Percentiles rank a stretch among this genome's conserved stretches.
phyloP scores from a whole-genome alignment of 2,797 vertebrate genomes.

The Lutjanus campechanus region DNA sequence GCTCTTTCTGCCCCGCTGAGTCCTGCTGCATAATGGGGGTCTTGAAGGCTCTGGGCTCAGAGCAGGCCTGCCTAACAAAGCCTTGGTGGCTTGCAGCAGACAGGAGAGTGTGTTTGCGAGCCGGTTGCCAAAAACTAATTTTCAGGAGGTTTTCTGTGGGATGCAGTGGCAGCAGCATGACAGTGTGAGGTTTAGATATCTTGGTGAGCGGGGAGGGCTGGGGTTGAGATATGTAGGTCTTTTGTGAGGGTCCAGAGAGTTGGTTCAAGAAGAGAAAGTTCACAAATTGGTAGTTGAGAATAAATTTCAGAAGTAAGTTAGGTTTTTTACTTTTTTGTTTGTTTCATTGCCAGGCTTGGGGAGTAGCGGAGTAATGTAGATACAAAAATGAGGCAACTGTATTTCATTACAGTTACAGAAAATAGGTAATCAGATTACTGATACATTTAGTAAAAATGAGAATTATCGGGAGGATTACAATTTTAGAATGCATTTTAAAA shows the following conservation, averaged over 20 bases:
- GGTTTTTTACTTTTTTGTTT: slow-evolving; percentile 45
- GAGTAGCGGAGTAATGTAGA: too few relatives aligned
- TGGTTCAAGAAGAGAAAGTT: slow-evolving; percentile 73
- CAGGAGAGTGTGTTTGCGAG: slow-evolving; percentile 87
- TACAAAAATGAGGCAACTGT: too few relatives aligned
- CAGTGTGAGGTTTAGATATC: slow-evolving; percentile 87
- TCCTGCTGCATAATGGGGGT: slow-evolving; percentile 89
- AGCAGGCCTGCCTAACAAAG: slow-evolving; percentile 89
- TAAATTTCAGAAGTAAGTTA: slow-evolving; percentile 63
- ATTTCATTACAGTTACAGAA: too few relatives aligned
- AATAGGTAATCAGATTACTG: too few relatives aligned
- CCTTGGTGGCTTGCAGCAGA: slow-evolving; percentile 88
- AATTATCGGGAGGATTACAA: too few relatives aligned
- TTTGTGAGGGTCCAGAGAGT: slow-evolving; percentile 79
- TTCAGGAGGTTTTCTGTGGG: slow-evolving; percentile 85
- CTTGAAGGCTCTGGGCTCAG: slow-evolving; percentile 88
- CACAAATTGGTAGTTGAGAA: slow-evolving; percentile 76
- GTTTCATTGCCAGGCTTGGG: slow-evolving; percentile 9
- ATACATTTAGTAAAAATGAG: too few relatives aligned
- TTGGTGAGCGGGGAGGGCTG: slow-evolving; percentile 66
- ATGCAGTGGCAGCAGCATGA: slow-evolving; percentile 84
- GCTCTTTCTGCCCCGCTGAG: slow-evolving; percentile 90
- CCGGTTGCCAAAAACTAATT: slow-evolving; percentile 88
- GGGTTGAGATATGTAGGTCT: slow-evolving; percentile 74
- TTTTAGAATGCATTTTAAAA: too few relatives aligned